These are phyloP conservation scores for Sanderia malayensis DNA, from an alignment of 30 jellyfish, hydroid and myxozoan species.

Conservation along the genomic window DNA sequence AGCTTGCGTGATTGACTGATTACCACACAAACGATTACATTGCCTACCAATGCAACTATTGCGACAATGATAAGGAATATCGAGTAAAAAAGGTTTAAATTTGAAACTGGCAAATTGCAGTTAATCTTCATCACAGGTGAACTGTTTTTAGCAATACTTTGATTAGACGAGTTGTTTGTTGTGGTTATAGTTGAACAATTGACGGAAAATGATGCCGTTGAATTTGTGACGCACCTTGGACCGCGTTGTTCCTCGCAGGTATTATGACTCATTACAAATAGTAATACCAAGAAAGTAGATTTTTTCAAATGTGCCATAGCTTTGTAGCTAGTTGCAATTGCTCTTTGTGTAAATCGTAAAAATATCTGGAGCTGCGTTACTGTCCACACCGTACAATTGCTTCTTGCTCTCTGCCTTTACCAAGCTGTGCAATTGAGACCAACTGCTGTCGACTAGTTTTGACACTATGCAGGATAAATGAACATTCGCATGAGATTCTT, in stretches of 20 bases:
- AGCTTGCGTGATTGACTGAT: conserved; percentile 48
- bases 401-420: too few species aligned
- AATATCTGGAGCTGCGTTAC: too few species aligned
- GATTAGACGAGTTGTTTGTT: too few species aligned
- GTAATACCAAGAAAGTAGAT: not conserved
- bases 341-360: too few species aligned
- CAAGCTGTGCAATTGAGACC: too few species aligned
- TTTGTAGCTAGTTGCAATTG: too few species aligned
- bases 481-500: too few species aligned
- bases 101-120: conserved; percentile 22
- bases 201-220: not conserved
- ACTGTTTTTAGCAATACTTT: too few species aligned
- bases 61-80: conserved; percentile 35
- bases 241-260: not conserved
- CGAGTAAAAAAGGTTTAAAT: conserved; percentile 33
- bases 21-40: conserved; percentile 55
- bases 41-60: conserved; percentile 68
- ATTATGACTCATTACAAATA: not conserved
- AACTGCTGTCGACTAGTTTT: too few species aligned
- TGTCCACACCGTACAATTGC: too few species aligned
- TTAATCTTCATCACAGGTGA: not conserved
- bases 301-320: not conserved
- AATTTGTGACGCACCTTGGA: not conserved
- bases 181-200: not conserved
- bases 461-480: too few species aligned